Percentiles rank a stretch among this genome's conserved stretches.
These are phyloP conservation scores for Acipenser oxyrinchus DNA, from an alignment of 2,797 vertebrate genomes.

Conservation along the genomic window DNA sequence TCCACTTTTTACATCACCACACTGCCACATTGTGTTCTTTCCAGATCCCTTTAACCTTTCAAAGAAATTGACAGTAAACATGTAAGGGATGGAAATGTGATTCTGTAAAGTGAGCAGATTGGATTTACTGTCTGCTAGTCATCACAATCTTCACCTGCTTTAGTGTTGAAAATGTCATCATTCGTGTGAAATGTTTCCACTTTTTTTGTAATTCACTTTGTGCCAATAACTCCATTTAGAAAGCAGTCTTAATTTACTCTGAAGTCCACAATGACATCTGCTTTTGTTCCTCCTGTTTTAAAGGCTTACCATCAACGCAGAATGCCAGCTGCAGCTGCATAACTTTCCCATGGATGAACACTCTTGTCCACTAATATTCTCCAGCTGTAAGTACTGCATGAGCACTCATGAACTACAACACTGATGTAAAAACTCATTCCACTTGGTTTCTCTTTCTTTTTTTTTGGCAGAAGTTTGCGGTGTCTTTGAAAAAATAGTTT, in stretches of 20 bases:
- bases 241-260: slow-evolving; percentile 3
- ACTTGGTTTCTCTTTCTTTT: not conserved
- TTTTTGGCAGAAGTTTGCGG: too few relatives aligned
- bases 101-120: not conserved
- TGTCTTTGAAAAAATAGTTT: too few relatives aligned
- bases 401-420: not conserved
- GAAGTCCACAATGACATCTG: not conserved
- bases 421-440: not conserved
- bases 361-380: slow-evolving; percentile 87
- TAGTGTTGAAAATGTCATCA: not conserved
- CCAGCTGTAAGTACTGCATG: slow-evolving; percentile 78
- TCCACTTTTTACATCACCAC: too few relatives aligned
- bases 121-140: not conserved
- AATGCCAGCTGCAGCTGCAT: slow-evolving; percentile 86
- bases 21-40: too few relatives aligned
- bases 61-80: not conserved
- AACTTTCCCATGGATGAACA: slow-evolving; percentile 95
- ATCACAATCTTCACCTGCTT: not conserved
- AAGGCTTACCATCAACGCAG: slow-evolving; percentile 89
- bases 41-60: too few relatives aligned
- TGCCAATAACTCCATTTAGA: not conserved
- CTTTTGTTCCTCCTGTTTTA: slow-evolving; percentile 17
- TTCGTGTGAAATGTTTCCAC: not conserved
- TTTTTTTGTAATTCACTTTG: not conserved
- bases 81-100: not conserved